Conservation (phyloP, 2,888 invertebrate species). For the Pyrochroa serraticornis region DNA sequence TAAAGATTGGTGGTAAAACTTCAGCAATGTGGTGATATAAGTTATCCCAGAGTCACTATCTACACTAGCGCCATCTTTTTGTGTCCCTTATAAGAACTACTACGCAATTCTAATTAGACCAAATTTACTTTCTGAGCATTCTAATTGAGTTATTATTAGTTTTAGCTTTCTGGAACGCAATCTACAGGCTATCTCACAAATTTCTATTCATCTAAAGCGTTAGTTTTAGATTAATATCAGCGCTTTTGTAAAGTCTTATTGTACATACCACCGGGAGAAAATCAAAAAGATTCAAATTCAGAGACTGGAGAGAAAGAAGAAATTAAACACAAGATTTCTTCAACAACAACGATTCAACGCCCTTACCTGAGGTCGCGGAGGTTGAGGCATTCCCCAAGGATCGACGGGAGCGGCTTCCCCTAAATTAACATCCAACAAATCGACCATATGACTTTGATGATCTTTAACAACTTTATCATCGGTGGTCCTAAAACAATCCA, state of each 20-base stretch:
- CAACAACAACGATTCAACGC: neutral
- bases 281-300: slow-evolving; percentile 45
- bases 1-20: too few species aligned
- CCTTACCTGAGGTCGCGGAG: slow-evolving; percentile 66
- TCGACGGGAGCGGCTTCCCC: slow-evolving; percentile 64
- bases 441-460: slow-evolving; percentile 75
- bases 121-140: too few species aligned
- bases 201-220: too few species aligned
- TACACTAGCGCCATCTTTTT: too few species aligned
- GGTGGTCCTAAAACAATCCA: slow-evolving; percentile 42
- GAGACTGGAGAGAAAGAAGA: slow-evolving; percentile 39
- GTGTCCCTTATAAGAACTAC: too few species aligned
- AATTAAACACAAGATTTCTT: slow-evolving; percentile 3
- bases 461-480: slow-evolving; percentile 32
- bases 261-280: slow-evolving; percentile 42
- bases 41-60: too few species aligned
- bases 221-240: neutral
- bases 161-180: too few species aligned
- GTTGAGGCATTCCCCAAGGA: slow-evolving; percentile 75
- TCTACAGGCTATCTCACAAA: too few species aligned
- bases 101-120: too few species aligned
- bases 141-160: too few species aligned
- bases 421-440: slow-evolving; percentile 82
- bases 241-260: neutral
- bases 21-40: too few species aligned